phyloP scores from a whole-genome alignment of 2,113 vertebrate genomes.

The Prionailurus bengalensis region DNA sequence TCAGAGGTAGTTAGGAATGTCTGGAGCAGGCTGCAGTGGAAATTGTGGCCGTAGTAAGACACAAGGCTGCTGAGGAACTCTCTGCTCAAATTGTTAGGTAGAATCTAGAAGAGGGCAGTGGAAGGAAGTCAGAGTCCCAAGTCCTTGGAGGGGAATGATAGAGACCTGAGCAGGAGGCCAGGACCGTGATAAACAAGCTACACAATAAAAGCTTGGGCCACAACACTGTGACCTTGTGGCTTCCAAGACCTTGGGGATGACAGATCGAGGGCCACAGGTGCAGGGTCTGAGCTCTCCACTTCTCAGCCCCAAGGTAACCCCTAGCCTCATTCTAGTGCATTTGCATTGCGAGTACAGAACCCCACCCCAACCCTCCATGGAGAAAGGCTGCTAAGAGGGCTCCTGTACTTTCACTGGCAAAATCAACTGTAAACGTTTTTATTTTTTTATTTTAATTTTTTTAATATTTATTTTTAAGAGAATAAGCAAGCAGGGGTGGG shows the following conservation, averaged over 20 bases:
- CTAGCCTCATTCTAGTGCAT: not conserved
- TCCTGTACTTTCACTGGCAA: not conserved
- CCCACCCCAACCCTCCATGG: not conserved
- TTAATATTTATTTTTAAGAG: no score
- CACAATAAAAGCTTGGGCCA: not conserved
- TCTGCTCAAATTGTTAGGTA: not conserved
- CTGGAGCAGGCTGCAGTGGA: not conserved
- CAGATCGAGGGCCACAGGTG: not conserved
- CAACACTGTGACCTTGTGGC: not conserved
- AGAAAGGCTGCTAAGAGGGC: not conserved
- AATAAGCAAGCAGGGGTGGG: no score
- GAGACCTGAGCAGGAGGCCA: not conserved
- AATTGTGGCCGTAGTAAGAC: not conserved
- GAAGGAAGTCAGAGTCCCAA: not conserved
- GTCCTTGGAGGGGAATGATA: not conserved
- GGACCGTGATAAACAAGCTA: not conserved
- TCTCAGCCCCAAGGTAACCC: not conserved
- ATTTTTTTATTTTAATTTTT: no score
- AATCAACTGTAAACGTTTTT: not conserved
- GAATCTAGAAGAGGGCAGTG: not conserved
- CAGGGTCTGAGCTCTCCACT: not conserved
- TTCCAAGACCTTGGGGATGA: not conserved
- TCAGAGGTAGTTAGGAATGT: not conserved
- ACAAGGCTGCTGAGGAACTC: not conserved
- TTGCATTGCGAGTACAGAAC: not conserved